Evolutionary conservation across 2,797 vertebrate species (phyloP), one percentile per base, ranked within the genome.

Genomic region (Melanotaenia boesemani): DNA sequence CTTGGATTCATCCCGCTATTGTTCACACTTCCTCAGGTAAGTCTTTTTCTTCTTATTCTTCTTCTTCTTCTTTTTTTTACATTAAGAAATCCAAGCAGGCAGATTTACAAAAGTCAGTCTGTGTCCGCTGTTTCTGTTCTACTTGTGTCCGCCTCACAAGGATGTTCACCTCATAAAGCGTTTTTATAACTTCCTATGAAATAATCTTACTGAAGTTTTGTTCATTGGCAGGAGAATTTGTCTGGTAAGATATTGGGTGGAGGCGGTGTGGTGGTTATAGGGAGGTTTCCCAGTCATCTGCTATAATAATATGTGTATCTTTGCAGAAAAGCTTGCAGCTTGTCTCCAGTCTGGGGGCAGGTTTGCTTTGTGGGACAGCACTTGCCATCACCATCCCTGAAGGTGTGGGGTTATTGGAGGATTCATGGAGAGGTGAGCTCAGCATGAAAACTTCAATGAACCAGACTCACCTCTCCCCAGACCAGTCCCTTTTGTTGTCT

Each of bases 1-100:
- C 86, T 96, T 1, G 95, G 95, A 63, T 88, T 95, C 67, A 91
- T 95, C 59, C 95, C 95, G 0, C 86, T 96, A 16, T 70, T 94
- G 63, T 85, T 95, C 70, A 90, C 66, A 72, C 92, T 96, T 28
- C 94, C 95, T 3, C 92, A 94, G 93, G 95, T 96, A 85, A 92
- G 91, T 32, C 3, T 22, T 50, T 10, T 1, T 1, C n/a, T n/a
- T n/a, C n/a, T n/a, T n/a, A n/a, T 30, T 30, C 4, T 30, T 30
- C 4, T 30, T 30, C 0, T 30, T 15, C 16, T 10, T 10, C 6
- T 22, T 30, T 13, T 11, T 0, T 18, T 22, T 50, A 32, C 30
- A 24, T 55, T 9, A 57, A 64, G n/a, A 2, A 24, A 26, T 34
- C n/a, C 3, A 1, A 55, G 55, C 15, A 15, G 62, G 37, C 8